Conservation (phyloP, 2,888 invertebrate genomes). For the Cephus runcator region DNA sequence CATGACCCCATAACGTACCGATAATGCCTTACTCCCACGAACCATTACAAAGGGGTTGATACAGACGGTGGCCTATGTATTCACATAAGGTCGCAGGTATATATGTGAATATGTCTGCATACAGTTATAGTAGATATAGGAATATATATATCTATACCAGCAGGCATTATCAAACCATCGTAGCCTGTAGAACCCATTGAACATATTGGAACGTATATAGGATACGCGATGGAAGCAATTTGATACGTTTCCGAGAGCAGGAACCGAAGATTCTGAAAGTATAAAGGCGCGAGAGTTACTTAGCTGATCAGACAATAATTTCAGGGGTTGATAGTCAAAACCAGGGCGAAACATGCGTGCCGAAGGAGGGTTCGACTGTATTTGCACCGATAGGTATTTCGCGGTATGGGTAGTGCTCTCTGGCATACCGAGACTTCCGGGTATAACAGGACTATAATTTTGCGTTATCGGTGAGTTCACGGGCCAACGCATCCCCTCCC, state of each 20-base stretch:
- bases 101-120: background rate
- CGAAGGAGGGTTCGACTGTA: background rate
- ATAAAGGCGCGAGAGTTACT: background rate
- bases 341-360: background rate
- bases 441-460: constrained; percentile 52
- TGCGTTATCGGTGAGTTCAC: constrained; percentile 62
- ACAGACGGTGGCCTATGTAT: background rate
- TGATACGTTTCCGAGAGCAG: background rate
- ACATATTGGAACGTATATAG: background rate
- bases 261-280: background rate
- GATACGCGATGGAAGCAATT: background rate
- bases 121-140: background rate
- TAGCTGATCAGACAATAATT: constrained; percentile 5
- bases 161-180: background rate
- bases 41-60: background rate
- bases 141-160: background rate
- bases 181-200: background rate
- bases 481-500: constrained; percentile 56
- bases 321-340: background rate
- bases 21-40: constrained; percentile 3
- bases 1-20: constrained; percentile 7
- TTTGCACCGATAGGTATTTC: constrained; percentile 22
- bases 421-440: constrained; percentile 11
- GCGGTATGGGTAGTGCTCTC: constrained; percentile 24
- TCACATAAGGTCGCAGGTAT: background rate